Evolutionary conservation across 1,140 invertebrate species (phyloP).

Genomic region (Odontomachus brunneus): DNA sequence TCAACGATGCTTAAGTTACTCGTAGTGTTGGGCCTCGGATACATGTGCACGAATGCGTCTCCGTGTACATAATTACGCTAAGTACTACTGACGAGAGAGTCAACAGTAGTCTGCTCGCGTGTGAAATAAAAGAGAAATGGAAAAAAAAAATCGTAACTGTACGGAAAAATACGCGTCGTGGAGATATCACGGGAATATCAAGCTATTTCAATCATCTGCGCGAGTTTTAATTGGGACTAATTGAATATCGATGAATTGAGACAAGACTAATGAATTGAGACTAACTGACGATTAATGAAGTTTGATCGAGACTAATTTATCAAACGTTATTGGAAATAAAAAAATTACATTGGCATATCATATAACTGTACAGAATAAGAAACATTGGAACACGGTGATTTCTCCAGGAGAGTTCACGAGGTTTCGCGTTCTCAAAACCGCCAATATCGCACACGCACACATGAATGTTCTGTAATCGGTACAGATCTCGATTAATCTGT

Average conservation of each 20-base stretch:
- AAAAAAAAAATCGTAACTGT: not conserved
- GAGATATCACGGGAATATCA: too few relatives aligned
- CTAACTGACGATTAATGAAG: too few relatives aligned
- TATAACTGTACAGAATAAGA: not conserved
- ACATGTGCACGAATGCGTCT: constrained; percentile 48
- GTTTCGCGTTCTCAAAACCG: not conserved
- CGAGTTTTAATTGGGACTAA: too few relatives aligned
- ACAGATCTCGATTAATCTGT: constrained; percentile 9
- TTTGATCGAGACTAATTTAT: constrained; percentile 35
- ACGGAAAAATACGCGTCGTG: not conserved
- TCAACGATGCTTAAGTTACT: constrained; percentile 53
- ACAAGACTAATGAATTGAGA: too few relatives aligned
- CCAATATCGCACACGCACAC: not conserved
- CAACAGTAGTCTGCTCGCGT: not conserved
- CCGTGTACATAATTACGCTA: constrained; percentile 4
- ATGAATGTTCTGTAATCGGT: constrained; percentile 2
- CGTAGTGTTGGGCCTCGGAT: constrained; percentile 54
- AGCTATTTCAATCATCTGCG: too few relatives aligned
- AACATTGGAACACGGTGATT: not conserved
- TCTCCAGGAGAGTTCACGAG: not conserved
- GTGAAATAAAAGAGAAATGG: not conserved
- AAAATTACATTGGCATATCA: constrained; percentile 22
- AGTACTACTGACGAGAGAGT: not conserved
- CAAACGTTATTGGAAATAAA: constrained; percentile 26
- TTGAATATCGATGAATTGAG: too few relatives aligned